Evolutionary conservation across 2,888 invertebrate genomes (phyloP).

Genomic region (Panorpa germanica): DNA sequence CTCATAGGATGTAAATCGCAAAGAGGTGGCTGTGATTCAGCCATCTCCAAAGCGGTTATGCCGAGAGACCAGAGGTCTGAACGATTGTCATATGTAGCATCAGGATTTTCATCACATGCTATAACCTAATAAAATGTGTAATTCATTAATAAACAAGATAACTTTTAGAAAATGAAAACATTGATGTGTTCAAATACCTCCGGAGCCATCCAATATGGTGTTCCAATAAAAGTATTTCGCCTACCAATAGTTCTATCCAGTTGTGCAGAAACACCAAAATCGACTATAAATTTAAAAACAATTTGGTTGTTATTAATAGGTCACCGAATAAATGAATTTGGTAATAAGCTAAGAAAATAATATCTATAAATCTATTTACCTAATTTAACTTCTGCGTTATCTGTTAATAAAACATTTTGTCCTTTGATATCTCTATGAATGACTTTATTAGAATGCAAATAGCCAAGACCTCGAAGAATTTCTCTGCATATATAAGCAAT

Average conservation of each 20-base stretch:
- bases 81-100: slow-evolving; percentile 97
- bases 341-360: too few species aligned
- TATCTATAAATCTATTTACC: slow-evolving; percentile 33
- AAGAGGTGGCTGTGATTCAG: slow-evolving; percentile 96
- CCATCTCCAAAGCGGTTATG: slow-evolving; percentile 99
- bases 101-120: slow-evolving; percentile 99
- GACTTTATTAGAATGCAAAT: slow-evolving; percentile 96
- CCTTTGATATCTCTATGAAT: slow-evolving; percentile 99
- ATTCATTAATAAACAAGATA: too few species aligned
- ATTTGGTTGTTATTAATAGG: too few species aligned
- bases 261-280: slow-evolving; percentile 99
- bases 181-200: too few species aligned
- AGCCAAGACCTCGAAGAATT: slow-evolving; percentile 85
- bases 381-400: slow-evolving; percentile 98
- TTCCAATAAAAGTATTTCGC: slow-evolving; percentile 97
- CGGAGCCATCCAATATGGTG: slow-evolving; percentile 98
- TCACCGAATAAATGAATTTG: too few species aligned
- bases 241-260: slow-evolving; percentile 97
- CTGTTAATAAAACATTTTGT: slow-evolving; percentile 97
- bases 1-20: slow-evolving; percentile 99
- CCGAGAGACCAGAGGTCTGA: slow-evolving; percentile 84
- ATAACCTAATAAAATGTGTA: too few species aligned
- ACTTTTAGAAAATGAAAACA: too few species aligned
- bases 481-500: slow-evolving; percentile 98
- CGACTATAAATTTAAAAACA: slow-evolving; percentile 60